phyloP scores from a whole-genome alignment of 2,113 vertebrate species.

The Bos indicus region DNA sequence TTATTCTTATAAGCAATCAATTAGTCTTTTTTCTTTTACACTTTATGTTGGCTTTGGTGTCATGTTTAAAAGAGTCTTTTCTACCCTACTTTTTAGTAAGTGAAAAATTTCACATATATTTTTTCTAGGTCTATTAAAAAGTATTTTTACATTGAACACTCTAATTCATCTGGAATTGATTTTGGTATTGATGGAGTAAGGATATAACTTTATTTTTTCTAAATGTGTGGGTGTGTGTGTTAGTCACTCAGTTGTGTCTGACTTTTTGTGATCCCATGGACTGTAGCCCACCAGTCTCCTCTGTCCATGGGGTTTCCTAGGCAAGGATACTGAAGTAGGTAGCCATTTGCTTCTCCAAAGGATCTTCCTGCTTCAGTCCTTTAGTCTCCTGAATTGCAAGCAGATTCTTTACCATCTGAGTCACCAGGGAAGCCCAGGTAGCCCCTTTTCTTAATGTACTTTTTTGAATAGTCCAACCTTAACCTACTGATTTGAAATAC shows the following conservation, averaged over 20 bases:
- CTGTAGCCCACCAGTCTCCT: not conserved
- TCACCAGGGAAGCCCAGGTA: not conserved
- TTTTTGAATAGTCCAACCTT: not conserved
- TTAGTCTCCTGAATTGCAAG: not conserved
- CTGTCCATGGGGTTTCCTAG: not conserved
- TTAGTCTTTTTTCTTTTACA: not conserved
- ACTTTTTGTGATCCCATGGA: not conserved
- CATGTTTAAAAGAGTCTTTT: conserved; percentile 23
- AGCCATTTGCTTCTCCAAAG: not conserved
- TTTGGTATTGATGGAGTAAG: not conserved
- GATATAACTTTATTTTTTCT: not conserved
- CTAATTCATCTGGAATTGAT: not conserved
- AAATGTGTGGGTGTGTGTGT: not conserved
- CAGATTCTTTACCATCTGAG: not conserved
- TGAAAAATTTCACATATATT: not conserved
- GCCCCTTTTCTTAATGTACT: conserved; percentile 14
- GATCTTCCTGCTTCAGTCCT: not conserved
- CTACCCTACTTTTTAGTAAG: not conserved
- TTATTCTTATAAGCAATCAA: not conserved
- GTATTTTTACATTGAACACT: not conserved
- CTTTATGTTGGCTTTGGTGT: not conserved
- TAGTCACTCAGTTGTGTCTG: not conserved
- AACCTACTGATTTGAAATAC: not conserved
- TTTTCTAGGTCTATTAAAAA: conserved; percentile 9
- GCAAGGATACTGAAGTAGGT: not conserved